phyloP scores from a whole-genome alignment of 2,113 vertebrate species.

The Colaptes auratus region DNA sequence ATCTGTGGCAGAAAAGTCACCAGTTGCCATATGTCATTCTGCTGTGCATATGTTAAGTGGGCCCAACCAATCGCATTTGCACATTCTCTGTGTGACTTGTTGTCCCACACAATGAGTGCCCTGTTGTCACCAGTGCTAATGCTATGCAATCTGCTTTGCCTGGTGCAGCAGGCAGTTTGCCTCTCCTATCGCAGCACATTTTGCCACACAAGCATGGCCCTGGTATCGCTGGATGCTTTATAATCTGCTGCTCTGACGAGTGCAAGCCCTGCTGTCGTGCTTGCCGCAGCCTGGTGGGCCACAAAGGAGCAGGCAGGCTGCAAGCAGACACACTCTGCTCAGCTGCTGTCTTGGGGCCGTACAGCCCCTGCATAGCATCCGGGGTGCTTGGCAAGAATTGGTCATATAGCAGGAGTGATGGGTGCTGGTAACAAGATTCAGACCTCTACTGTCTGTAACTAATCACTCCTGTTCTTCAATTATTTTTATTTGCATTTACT shows the following conservation, averaged over 20 bases:
- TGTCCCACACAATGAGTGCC: slow-evolving; percentile 53
- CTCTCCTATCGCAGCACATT: neutral
- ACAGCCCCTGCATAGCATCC: neutral
- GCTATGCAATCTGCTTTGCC: slow-evolving; percentile 46
- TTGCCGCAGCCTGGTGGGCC: neutral
- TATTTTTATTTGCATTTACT: neutral
- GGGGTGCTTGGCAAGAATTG: neutral
- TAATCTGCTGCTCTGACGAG: slow-evolving; percentile 39
- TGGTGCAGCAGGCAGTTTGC: slow-evolving; percentile 9
- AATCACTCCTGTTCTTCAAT: neutral
- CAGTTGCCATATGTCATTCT: slow-evolving; percentile 62
- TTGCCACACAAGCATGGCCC: neutral
- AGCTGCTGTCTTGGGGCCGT: neutral
- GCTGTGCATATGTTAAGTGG: slow-evolving; percentile 44
- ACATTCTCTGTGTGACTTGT: slow-evolving; percentile 14
- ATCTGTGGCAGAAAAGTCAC: slow-evolving; percentile 44
- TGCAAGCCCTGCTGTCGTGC: slow-evolving; percentile 14
- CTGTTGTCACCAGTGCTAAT: slow-evolving; percentile 29
- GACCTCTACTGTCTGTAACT: neutral
- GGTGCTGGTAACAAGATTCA: neutral
- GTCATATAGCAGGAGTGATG: neutral
- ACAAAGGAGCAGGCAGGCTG: slow-evolving; percentile 8
- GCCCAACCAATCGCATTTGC: slow-evolving; percentile 12
- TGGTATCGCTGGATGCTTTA: neutral
- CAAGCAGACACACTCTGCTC: neutral